Conservation (phyloP, 2,113 vertebrate genomes). For the Malurus alboscapulatus region DNA sequence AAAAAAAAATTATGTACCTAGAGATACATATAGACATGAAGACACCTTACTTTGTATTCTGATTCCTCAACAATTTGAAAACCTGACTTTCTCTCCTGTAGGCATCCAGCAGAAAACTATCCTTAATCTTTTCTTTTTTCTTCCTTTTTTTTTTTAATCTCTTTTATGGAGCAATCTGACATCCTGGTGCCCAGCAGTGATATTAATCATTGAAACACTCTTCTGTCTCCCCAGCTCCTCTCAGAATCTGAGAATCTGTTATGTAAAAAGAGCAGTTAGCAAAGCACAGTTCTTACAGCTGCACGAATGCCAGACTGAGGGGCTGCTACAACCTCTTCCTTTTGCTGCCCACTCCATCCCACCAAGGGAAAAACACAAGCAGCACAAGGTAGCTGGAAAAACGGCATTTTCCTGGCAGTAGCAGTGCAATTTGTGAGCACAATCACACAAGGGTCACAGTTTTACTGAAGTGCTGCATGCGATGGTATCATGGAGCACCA, state of each 20-base stretch:
- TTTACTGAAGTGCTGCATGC: not conserved
- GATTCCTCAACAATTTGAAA: not conserved
- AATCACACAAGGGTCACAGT: not conserved
- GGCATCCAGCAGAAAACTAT: not conserved
- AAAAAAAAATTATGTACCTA: not conserved
- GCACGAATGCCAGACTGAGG: not conserved
- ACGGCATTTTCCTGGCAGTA: not conserved
- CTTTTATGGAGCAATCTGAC: not conserved
- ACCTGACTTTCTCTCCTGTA: not conserved
- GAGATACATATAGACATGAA: not conserved
- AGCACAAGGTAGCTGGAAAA: not conserved
- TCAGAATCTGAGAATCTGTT: not conserved
- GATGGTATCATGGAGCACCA: not conserved
- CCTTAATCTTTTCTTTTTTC: not conserved
- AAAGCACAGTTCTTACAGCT: not conserved
- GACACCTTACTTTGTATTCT: not conserved
- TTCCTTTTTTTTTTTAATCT: not conserved
- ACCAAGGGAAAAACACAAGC: not conserved
- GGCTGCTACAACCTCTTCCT: not conserved
- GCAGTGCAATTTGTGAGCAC: not conserved
- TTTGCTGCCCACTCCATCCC: not conserved
- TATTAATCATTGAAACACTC: conserved; percentile 35
- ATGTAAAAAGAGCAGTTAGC: not conserved
- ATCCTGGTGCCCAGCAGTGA: not conserved
- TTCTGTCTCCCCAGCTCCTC: not conserved